Conservation (phyloP, 2,888 invertebrate species). For the Parochlus steinenii region DNA sequence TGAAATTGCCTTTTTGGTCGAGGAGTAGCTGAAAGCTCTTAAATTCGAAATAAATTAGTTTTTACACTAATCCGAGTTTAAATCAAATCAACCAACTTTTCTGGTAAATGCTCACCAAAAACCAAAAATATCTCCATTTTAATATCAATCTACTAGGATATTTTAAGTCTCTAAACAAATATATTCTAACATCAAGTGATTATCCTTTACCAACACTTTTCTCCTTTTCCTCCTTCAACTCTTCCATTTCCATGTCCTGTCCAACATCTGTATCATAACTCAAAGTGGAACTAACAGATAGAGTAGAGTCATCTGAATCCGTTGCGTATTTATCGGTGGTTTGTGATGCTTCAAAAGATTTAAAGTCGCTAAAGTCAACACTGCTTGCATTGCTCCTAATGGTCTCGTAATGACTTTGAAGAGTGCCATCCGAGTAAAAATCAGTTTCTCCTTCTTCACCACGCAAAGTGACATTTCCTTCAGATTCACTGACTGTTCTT, state of each 20-base stretch:
- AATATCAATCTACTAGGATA: too few species aligned
- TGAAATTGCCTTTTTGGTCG: too few species aligned
- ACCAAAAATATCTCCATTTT: too few species aligned
- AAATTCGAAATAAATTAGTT: too few species aligned
- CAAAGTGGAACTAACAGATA: neutral
- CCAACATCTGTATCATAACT: constrained; percentile 2
- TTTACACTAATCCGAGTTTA: too few species aligned
- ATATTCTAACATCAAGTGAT: too few species aligned
- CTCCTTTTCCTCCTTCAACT: too few species aligned
- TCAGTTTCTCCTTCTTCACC: constrained; percentile 1
- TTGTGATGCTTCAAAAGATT: constrained; percentile 5
- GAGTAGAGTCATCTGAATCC: neutral
- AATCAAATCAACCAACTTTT: too few species aligned
- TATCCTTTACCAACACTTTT: too few species aligned
- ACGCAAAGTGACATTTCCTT: neutral
- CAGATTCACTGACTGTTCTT: neutral
- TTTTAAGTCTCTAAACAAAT: too few species aligned
- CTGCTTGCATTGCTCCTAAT: constrained; percentile 1
- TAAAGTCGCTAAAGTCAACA: constrained; percentile 4
- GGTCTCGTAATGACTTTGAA: constrained; percentile 5
- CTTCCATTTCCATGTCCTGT: neutral
- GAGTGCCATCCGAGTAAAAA: neutral
- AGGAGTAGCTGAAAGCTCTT: too few species aligned
- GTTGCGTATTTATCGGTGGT: neutral
- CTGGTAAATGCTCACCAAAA: too few species aligned